Evolutionary conservation across 2,888 invertebrate genomes (phyloP).

Genomic region (Aphidoletes aphidimyza): DNA sequence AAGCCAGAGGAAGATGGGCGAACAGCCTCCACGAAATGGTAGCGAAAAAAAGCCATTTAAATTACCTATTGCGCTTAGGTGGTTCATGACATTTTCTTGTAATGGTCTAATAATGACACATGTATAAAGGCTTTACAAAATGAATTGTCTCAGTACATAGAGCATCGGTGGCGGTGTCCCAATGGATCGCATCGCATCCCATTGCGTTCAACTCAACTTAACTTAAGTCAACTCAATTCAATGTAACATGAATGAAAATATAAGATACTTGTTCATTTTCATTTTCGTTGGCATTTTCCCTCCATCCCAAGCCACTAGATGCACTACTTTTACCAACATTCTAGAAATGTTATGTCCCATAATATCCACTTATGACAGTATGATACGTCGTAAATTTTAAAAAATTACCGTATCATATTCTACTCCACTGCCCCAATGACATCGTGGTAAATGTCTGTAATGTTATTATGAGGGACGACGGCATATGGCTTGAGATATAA

Average conservation of each 20-base stretch:
- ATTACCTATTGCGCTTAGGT: too few species aligned
- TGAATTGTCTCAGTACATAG: background rate
- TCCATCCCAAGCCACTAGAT: too few species aligned
- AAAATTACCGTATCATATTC: background rate
- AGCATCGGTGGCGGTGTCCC: too few species aligned
- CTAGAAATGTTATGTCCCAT: too few species aligned
- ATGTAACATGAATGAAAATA: too few species aligned
- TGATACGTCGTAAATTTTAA: slow-evolving; percentile 26
- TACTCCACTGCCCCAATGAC: slow-evolving; percentile 6
- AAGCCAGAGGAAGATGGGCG: background rate
- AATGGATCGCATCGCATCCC: background rate
- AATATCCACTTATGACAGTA: slow-evolving; percentile 13
- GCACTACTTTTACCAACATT: too few species aligned
- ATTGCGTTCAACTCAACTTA: too few species aligned
- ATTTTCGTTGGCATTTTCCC: too few species aligned
- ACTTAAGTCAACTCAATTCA: too few species aligned
- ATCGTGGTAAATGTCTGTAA: background rate
- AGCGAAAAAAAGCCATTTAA: background rate
- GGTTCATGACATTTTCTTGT: background rate
- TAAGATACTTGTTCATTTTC: too few species aligned
- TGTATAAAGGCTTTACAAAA: background rate
- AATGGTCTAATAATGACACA: background rate
- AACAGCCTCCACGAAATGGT: background rate
- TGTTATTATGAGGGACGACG: background rate
- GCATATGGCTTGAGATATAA: background rate